These are phyloP conservation scores for Callopanchax toddi DNA, from an alignment of 2,113 vertebrate genomes.

Conservation along the genomic window DNA sequence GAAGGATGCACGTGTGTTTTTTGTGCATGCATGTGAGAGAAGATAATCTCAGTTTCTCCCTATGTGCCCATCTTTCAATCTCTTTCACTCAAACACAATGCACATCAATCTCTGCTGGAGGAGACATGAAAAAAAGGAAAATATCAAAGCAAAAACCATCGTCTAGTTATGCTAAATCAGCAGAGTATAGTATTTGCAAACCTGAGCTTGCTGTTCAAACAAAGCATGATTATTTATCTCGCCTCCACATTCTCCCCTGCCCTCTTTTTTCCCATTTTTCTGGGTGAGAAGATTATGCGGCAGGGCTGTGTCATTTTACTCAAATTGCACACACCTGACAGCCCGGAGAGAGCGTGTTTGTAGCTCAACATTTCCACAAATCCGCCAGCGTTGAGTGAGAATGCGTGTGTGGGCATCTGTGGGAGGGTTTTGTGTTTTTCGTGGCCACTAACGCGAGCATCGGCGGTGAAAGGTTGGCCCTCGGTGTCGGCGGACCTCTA, in stretches of 20 bases:
- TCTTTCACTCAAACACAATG: slow-evolving; percentile 23
- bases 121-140: background rate
- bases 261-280: slow-evolving; percentile 46
- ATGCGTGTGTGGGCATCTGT: slow-evolving; percentile 50
- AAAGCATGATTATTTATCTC: slow-evolving; percentile 55
- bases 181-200: slow-evolving; percentile 51
- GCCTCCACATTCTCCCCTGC: slow-evolving; percentile 29
- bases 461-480: slow-evolving; percentile 62
- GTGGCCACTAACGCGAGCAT: slow-evolving; percentile 53
- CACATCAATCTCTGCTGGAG: slow-evolving; percentile 14
- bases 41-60: slow-evolving; percentile 47
- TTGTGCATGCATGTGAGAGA: slow-evolving; percentile 6
- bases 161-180: slow-evolving; percentile 52
- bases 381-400: slow-evolving; percentile 23
- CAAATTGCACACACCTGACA: slow-evolving; percentile 70
- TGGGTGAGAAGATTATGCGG: slow-evolving; percentile 66
- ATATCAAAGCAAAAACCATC: slow-evolving; percentile 23
- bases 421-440: slow-evolving; percentile 58
- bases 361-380: slow-evolving; percentile 29
- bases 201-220: slow-evolving; percentile 40
- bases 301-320: slow-evolving; percentile 59
- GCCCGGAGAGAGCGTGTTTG: background rate
- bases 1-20: slow-evolving; percentile 25
- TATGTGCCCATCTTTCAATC: slow-evolving; percentile 25
- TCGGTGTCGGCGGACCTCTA: slow-evolving; percentile 64